Evolutionary conservation across 2,888 invertebrate species (phyloP).

Genomic region (Andrena bucephala): DNA sequence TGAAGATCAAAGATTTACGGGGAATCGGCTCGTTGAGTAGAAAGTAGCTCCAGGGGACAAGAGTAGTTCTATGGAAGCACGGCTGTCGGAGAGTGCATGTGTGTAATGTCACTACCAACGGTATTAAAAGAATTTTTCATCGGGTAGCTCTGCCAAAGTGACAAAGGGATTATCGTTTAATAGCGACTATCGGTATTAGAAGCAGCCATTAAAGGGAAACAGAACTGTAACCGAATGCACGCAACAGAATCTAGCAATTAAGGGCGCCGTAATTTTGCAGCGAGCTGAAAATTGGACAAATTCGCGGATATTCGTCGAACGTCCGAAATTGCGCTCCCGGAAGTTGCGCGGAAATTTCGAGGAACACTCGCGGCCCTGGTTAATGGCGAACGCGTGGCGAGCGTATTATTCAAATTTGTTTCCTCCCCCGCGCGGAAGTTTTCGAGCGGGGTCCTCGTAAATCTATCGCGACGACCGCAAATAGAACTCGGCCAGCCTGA

Average conservation of each 20-base stretch:
- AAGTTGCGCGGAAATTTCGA: not conserved
- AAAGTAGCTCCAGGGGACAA: too few relatives aligned
- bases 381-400: not conserved
- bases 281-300: not conserved
- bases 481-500: slow-evolving; percentile 4
- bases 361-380: not conserved
- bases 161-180: too few relatives aligned
- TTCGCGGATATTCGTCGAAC: slow-evolving; percentile 11
- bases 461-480: slow-evolving; percentile 28
- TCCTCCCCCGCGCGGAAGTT: not conserved
- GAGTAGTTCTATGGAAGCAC: too few relatives aligned
- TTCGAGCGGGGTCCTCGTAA: slow-evolving; percentile 16
- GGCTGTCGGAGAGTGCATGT: too few relatives aligned
- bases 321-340: not conserved
- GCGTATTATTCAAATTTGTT: slow-evolving; percentile 4
- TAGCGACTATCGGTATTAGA: too few relatives aligned
- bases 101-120: too few relatives aligned
- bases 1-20: not conserved
- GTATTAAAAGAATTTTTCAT: too few relatives aligned
- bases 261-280: not conserved
- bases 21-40: not conserved
- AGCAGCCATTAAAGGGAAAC: not conserved
- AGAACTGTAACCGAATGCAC: not conserved
- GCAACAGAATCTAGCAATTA: not conserved
- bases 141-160: too few relatives aligned